Evolutionary conservation across 2,888 invertebrate species (phyloP), one percentile per base, ranked within the genome.

Genomic region (Sarcophaga caerulescens): DNA sequence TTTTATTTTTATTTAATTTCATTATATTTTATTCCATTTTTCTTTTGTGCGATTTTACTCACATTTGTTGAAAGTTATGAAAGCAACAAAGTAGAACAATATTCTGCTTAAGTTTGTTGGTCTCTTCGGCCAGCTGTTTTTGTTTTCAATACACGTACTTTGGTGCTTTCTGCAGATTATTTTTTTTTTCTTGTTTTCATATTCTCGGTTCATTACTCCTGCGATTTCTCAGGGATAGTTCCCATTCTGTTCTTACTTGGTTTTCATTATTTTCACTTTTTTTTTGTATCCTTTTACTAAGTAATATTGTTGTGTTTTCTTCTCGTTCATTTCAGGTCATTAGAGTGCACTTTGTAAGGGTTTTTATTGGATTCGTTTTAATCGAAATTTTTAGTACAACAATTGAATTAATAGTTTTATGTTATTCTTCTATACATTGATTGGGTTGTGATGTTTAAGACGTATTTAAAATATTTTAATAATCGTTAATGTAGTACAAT

Each of bases 171-270:
- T 52, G 17, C 52, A 52, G 12, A 52, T 59, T n/a, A 57, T 57
- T 78, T 62, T 63, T 12, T 57, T 70, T 52, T 63, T 11, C 17
- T 45, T 73, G 23, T 65, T 74, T 69, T 82, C 35, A 21, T 19
- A 63, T 71, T 57, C 23, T 71, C 60, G 76, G 84, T 85, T 81
- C 84, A 77, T 77, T 85, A 81, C 84, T 81, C 81, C 73, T 44
- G 60, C 57, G 44, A 35, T 76, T 76, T 76, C 75, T 73, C 66
- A 73, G 80, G 80, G 68, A 81, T 76, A 84, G 23, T 84, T 80
- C 75, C 35, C 25, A 25, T 52, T 80, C 76, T 77, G 45, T 45
- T 23, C 12, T 44, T 17, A 47, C 14, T 47, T 47, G 11, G 1
- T 47, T 63, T 74, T 60, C 12, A n/a, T 65, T 44, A 3, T 45